Percentiles rank a stretch among this genome's conserved stretches.
Evolutionary conservation across 1,140 invertebrate genomes (phyloP).

Genomic region (Bombus soroeensis): DNA sequence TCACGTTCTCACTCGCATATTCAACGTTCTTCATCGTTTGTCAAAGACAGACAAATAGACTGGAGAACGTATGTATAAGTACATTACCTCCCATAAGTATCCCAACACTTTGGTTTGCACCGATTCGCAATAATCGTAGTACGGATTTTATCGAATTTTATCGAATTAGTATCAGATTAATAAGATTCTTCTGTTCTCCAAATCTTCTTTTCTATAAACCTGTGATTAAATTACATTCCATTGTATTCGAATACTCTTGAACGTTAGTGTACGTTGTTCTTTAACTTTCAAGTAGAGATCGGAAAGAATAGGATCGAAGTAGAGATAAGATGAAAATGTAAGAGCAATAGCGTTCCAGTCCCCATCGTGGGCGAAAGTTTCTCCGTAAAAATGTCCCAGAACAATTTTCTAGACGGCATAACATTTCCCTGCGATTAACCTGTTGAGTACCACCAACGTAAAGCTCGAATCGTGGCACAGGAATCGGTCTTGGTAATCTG

Average conservation of each 20-base stretch:
- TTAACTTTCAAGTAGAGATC: background rate
- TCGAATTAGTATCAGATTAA: no score
- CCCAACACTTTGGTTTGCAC: background rate
- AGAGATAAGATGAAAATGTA: background rate
- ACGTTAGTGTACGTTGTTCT: no score
- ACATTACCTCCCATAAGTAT: background rate
- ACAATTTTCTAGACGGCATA: conserved; percentile 40
- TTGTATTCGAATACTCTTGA: background rate
- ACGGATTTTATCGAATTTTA: no score
- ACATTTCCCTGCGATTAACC: conserved; percentile 58
- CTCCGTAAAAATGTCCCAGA: conserved; percentile 12
- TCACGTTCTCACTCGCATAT: background rate
- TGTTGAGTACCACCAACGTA: conserved; percentile 57
- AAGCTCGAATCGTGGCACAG: conserved; percentile 50
- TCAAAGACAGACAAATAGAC: background rate
- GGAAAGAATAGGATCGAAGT: background rate
- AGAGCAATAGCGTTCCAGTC: background rate
- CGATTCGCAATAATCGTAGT: no score
- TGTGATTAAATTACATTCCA: no score
- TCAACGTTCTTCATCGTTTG: background rate
- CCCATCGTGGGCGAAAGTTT: background rate
- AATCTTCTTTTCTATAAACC: no score
- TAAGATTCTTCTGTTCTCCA: no score
- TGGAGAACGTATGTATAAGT: background rate
- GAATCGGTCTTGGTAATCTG: conserved; percentile 57